Evolutionary conservation across 2,113 vertebrate genomes (phyloP), one percentile per base, ranked within the genome.

Genomic region (Xiphorhynchus elegans): DNA sequence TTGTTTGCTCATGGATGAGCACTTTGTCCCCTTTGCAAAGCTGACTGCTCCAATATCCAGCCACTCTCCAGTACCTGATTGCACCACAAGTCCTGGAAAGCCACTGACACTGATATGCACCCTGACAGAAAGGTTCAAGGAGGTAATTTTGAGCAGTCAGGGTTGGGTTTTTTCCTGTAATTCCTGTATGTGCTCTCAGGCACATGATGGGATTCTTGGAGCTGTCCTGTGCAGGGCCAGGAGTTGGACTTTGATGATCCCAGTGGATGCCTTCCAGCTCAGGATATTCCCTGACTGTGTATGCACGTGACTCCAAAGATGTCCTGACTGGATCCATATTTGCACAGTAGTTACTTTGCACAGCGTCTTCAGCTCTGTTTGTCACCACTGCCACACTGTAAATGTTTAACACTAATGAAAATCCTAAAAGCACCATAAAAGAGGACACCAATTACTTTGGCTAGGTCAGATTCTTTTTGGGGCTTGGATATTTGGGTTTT

Each of bases 21-120:
- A 53, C 94, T 96, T 96, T 94, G 94, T 44, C 90, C 89, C 39
- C 78, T 23, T 77, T 9, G 77, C 59, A 46, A 47, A 50, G 72
- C 72, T 66, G 90, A 14, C 46, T 6, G 9, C 88, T 73, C 11
- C 88, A 26, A 39, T 12, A 47, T 55, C 40, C 64, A 31, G 10
- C 58, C 42, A 3, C 55, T 64, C 14, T 24, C 25, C 49, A 13
- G 16, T 1, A 21, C 37, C 64, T 25, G 69, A 52, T 83, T 89
- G 87, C 93, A 46, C 78, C 91, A 60, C 58, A 11, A 14, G 14
- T 25, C 87, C 74, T 28, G 70, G 29, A 46, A 28, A 74, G 53
- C 24, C 58, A 20, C 55, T 37, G 82, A 10, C 29, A 7, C 10
- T 28, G 21, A 15, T 11, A 3, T 2, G 13, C 23, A n/a, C 53